Evolutionary conservation across 1,140 invertebrate genomes (phyloP).

Genomic region (Telenomus remus): DNA sequence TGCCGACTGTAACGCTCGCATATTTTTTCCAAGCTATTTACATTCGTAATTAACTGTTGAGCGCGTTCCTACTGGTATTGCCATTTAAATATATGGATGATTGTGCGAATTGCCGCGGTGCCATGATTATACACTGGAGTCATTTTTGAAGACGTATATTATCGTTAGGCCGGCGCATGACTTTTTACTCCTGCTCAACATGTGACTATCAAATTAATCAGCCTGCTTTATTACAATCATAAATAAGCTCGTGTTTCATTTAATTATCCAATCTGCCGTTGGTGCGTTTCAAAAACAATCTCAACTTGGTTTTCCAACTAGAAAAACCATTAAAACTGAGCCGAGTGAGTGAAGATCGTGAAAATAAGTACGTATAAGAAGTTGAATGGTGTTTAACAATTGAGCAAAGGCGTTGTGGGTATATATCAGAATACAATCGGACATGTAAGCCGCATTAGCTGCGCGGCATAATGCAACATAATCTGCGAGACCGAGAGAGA

Average conservation of each 20-base stretch:
- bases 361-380: constrained; percentile 36
- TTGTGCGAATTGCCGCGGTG: too few relatives aligned
- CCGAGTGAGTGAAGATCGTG: constrained; percentile 7
- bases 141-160: too few relatives aligned
- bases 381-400: constrained; percentile 46
- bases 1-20: not conserved
- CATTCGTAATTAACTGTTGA: constrained; percentile 27
- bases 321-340: not conserved
- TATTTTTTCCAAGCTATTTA: constrained; percentile 29
- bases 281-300: too few relatives aligned
- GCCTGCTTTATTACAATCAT: too few relatives aligned
- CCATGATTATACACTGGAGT: too few relatives aligned
- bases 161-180: too few relatives aligned
- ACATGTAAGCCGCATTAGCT: constrained; percentile 57
- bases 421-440: constrained; percentile 56
- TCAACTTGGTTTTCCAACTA: too few relatives aligned
- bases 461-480: constrained; percentile 66
- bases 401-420: constrained; percentile 40
- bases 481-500: constrained; percentile 67
- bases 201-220: too few relatives aligned
- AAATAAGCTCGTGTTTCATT: too few relatives aligned
- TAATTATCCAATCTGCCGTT: too few relatives aligned
- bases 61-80: too few relatives aligned
- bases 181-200: too few relatives aligned
- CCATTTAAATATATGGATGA: constrained; percentile 23